Percentiles rank a stretch among this genome's conserved stretches.
Evolutionary conservation across 2,113 vertebrate genomes (phyloP).

Genomic region (Gambusia holbrooki): DNA sequence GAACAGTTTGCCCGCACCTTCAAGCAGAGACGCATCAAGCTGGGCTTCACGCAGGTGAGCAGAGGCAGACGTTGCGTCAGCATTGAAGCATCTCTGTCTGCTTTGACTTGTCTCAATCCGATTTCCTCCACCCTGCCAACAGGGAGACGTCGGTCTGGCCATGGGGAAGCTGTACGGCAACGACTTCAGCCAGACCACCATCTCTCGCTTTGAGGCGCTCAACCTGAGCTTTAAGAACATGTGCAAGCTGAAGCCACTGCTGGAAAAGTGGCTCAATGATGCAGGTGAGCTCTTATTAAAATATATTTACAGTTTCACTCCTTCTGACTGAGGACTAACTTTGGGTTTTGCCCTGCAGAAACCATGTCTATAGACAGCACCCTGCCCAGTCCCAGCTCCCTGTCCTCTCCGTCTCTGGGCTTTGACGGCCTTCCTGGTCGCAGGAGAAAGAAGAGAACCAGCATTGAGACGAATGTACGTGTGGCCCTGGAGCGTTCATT

Average conservation of each 20-base stretch:
- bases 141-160: conserved; percentile 93
- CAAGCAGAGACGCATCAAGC: conserved; percentile 93
- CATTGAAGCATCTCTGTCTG: not conserved
- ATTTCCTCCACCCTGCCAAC: conserved; percentile 14
- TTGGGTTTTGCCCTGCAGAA: conserved; percentile 74
- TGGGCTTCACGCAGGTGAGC: conserved; percentile 91
- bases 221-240: conserved; percentile 97
- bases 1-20: conserved; percentile 94
- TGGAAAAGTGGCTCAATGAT: conserved; percentile 94
- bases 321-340: not conserved
- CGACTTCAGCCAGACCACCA: conserved; percentile 95
- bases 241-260: conserved; percentile 94
- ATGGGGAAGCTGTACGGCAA: conserved; percentile 96
- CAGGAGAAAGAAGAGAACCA: conserved; percentile 94
- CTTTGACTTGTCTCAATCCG: not conserved
- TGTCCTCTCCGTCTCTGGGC: conserved; percentile 87
- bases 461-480: conserved; percentile 94
- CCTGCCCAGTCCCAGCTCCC: conserved; percentile 89
- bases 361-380: conserved; percentile 93
- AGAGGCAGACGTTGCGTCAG: not conserved
- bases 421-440: conserved; percentile 89
- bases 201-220: conserved; percentile 94
- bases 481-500: conserved; percentile 93
- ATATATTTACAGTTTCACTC: not conserved
- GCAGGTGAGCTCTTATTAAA: conserved; percentile 79